Conservation (phyloP, 2,888 invertebrate species). For the Escarpia spicata region DNA sequence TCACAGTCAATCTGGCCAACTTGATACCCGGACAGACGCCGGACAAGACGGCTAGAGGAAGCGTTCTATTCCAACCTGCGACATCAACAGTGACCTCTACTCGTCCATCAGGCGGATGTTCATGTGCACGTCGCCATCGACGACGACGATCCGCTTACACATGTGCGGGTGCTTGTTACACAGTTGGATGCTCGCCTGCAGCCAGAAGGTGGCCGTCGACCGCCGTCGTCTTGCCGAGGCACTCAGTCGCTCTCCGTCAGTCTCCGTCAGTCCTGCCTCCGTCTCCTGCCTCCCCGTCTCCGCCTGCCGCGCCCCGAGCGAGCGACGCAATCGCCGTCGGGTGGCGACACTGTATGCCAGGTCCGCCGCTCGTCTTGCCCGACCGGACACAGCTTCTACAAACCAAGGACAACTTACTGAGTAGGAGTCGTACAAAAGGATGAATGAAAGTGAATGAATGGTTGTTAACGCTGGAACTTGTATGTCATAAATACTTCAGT, state of each 20-base stretch:
- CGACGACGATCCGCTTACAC: constrained; percentile 1
- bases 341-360: not conserved
- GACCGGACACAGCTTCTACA: not conserved
- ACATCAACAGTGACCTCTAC: not conserved
- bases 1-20: not conserved
- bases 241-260: not conserved
- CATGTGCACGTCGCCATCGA: not conserved
- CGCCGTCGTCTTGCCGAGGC: not conserved
- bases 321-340: not conserved
- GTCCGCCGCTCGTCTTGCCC: not conserved
- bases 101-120: not conserved
- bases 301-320: not conserved
- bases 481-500: too few species aligned
- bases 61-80: not conserved
- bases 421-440: too few species aligned
- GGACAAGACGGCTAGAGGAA: not conserved
- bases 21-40: not conserved
- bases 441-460: too few species aligned
- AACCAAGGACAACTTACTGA: not conserved
- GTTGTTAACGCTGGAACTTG: too few species aligned
- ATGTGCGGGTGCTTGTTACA: not conserved
- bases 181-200: not conserved
- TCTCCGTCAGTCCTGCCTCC: not conserved
- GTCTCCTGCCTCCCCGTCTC: not conserved
- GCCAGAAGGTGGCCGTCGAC: not conserved